phyloP scores from a whole-genome alignment of 2,888 invertebrate species.

The Caenorhabditis drosophilae region DNA sequence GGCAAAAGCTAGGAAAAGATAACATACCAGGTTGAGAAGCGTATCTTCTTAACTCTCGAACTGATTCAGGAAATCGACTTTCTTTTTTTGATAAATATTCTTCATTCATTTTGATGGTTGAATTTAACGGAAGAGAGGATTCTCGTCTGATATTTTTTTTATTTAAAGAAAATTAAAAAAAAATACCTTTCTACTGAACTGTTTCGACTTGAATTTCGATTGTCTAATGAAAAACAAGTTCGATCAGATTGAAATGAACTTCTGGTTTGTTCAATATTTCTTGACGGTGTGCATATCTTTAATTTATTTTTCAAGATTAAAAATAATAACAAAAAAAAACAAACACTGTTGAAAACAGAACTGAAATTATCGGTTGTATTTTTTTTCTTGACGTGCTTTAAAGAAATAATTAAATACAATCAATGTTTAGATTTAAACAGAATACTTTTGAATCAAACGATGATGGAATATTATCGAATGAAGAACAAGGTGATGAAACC shows the following conservation, averaged over 20 bases:
- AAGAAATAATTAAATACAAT: no score
- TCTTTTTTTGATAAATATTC: neutral
- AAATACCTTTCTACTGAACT: neutral
- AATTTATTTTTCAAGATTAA: neutral
- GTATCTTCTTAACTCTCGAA: neutral
- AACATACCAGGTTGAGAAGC: constrained; percentile 2
- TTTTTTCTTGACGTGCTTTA: no score
- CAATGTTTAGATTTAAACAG: no score
- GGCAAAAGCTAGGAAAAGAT: neutral
- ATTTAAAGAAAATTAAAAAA: neutral
- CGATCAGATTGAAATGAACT: neutral
- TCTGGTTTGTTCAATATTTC: neutral
- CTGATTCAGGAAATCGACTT: neutral
- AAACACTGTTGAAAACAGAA: neutral
- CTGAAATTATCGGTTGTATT: neutral
- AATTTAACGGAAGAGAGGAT: neutral
- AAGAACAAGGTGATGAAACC: neutral
- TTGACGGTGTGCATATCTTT: neutral
- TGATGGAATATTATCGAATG: neutral
- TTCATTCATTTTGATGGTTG: neutral
- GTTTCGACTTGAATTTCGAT: neutral
- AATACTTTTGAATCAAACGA: neutral
- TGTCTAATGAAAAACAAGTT: neutral
- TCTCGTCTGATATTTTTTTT: neutral
- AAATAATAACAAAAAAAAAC: neutral